Conservation (phyloP, 2,797 vertebrate species). For the Rhinichthys osculus region DNA sequence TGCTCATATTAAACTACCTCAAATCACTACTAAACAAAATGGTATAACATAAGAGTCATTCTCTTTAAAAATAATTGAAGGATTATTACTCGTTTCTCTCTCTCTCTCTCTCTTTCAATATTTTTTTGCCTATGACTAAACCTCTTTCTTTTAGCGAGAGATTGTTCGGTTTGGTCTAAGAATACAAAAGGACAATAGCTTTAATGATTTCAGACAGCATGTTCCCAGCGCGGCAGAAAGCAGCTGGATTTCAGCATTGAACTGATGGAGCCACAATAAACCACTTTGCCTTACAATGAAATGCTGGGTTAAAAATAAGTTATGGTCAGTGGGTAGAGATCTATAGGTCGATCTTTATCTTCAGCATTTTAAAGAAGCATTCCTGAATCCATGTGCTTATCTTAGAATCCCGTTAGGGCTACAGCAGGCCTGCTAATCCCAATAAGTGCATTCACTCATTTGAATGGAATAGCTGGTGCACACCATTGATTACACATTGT, state of each 20-base stretch:
- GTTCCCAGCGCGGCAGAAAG: not conserved
- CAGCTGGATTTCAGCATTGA: slow-evolving; percentile 26
- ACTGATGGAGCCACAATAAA: slow-evolving; percentile 12
- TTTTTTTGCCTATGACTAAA: slow-evolving; percentile 13
- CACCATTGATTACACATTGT: slow-evolving; percentile 40
- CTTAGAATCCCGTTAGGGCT: slow-evolving; percentile 36
- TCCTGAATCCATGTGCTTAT: slow-evolving; percentile 44
- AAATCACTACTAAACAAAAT: not conserved
- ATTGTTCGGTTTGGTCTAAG: slow-evolving; percentile 35
- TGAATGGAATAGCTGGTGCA: slow-evolving; percentile 41
- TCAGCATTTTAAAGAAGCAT: not conserved
- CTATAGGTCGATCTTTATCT: slow-evolving; percentile 27
- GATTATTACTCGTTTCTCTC: not conserved
- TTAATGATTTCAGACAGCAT: slow-evolving; percentile 34
- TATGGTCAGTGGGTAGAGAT: slow-evolving; percentile 24
- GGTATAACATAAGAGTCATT: not conserved
- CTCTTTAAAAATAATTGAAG: slow-evolving; percentile 24
- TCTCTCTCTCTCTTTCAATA: not conserved
- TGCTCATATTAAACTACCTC: slow-evolving; percentile 1
- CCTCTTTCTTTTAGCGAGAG: slow-evolving; percentile 12
- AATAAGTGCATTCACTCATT: slow-evolving; percentile 49
- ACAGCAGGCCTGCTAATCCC: slow-evolving; percentile 33
- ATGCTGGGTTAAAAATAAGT: slow-evolving; percentile 33
- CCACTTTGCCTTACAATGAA: slow-evolving; percentile 36
- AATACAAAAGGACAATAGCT: slow-evolving; percentile 44